Base-by-base conservation (phyloP, 2,113 vertebrate species). In the Andinoacara biseriatus region DNA sequence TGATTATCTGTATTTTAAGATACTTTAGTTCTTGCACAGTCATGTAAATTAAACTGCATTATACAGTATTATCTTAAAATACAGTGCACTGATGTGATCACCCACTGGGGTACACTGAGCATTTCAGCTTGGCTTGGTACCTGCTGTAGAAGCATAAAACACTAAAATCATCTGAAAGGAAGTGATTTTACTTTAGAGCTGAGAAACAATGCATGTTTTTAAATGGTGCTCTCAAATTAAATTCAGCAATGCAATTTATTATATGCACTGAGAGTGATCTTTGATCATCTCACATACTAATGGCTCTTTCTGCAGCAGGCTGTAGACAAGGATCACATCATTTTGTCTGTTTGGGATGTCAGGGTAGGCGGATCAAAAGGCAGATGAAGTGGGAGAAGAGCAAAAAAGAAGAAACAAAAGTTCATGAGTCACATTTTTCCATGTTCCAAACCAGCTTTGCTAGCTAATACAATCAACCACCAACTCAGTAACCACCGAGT, bases 391-490 rank as follows among this genome's bases (percentile, higher is more conserved):
- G 86, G 86, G 49, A 78, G 76, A 77, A 72, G 63, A 80, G 60
- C 29, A 80, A 61, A 80, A 82, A 10, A 84, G 58, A 80, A 69
- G 65, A 85, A 82, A 72, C 58, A 85, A 72, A 58, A 43, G 33
- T 67, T 81, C 31, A 79, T 91, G 91, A 90, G 61, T 92, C 91
- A 90, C 78, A 74, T 82, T 67, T 84, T 90, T 79, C 49, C 78
- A 52, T 57, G 85, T 79, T 84, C 61, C 89, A 88, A 86, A 90
- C 69, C 89, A 89, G 85, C 81, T 89, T 63, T 80, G 59, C 61
- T 76, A 33, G 78, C 84, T 86, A 86, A 92, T 82, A 87, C 80
- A 88, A 91, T 85, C 87, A 91, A 58, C 81, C 83, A 86, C 84
- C 80, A 59, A 84, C 76, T 84, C 80, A 78, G 74, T 80, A 89